A percentile compares a stretch with the other conserved stretches of the same genome.
These are phyloP conservation scores for Zophobas morio DNA, from an alignment of 1,140 invertebrate species.

Conservation along the genomic window DNA sequence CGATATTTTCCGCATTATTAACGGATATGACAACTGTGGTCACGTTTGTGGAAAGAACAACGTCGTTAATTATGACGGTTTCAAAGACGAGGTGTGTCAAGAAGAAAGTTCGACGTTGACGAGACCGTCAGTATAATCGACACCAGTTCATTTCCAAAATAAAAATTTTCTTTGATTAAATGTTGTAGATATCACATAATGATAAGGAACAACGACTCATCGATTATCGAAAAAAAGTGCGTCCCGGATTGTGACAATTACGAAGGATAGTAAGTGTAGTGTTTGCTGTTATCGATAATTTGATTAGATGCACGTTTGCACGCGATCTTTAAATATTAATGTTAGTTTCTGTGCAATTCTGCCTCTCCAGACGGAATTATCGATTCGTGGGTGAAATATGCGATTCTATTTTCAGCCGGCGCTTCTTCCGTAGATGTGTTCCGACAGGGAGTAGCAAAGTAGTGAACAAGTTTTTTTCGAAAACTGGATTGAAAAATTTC, in stretches of 20 bases:
- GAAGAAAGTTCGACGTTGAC: conserved; percentile 70
- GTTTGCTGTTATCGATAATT: conserved; percentile 40
- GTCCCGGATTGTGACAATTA: conserved; percentile 68
- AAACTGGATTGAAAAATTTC: conserved; percentile 71
- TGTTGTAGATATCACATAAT: conserved; percentile 54
- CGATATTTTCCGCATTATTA: conserved; percentile 74
- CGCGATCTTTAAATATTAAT: conserved; percentile 42
- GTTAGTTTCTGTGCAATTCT: conserved; percentile 18
- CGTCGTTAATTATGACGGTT: conserved; percentile 9
- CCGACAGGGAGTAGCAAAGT: conserved; percentile 67
- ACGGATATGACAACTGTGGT: conserved; percentile 79
- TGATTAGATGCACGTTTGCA: conserved; percentile 42
- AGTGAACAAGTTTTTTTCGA: conserved; percentile 68
- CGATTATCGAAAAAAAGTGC: conserved; percentile 68
- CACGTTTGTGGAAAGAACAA: conserved; percentile 76
- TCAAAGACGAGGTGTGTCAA: conserved; percentile 63
- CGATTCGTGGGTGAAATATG: background rate
- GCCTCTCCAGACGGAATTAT: conserved; percentile 20
- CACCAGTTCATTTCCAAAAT: conserved; percentile 50
- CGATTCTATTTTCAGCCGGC: conserved; percentile 66
- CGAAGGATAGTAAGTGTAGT: conserved; percentile 67
- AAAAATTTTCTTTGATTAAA: conserved; percentile 47
- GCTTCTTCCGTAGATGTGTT: conserved; percentile 73
- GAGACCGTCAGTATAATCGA: conserved; percentile 67
- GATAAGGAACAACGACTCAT: conserved; percentile 41